phyloP scores from a whole-genome alignment of 1,140 invertebrate genomes.

The Anastrepha ludens region DNA sequence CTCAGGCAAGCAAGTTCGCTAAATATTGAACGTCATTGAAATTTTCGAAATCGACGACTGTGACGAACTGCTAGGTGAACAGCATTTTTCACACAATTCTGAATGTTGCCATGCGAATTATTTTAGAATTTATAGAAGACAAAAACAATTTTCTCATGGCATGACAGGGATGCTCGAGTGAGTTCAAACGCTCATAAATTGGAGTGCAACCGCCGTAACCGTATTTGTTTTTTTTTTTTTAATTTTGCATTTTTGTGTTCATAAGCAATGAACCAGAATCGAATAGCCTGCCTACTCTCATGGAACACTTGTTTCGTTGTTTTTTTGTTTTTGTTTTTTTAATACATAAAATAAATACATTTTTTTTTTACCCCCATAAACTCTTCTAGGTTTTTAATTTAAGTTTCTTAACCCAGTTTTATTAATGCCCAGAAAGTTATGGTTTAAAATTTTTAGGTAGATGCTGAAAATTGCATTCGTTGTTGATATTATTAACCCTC shows the following conservation, averaged over 20 bases:
- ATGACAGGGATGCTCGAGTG: conserved; percentile 29
- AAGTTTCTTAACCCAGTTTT: neutral
- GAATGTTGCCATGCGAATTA: neutral
- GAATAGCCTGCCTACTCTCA: conserved; percentile 14
- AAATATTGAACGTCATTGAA: neutral
- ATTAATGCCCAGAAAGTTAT: too few relatives aligned
- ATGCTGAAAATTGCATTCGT: too few relatives aligned
- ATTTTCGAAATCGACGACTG: conserved; percentile 23
- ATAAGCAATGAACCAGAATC: conserved; percentile 46
- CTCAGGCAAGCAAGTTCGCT: too few relatives aligned
- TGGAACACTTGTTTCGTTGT: conserved; percentile 30
- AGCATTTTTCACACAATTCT: neutral
- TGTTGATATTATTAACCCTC: too few relatives aligned
- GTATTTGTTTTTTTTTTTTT: neutral
- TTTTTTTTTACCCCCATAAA: too few relatives aligned
- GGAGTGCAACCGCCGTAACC: neutral
- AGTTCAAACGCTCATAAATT: conserved; percentile 36
- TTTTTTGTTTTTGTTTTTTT: neutral
- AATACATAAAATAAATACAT: neutral
- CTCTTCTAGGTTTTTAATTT: neutral
- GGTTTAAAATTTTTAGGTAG: too few relatives aligned
- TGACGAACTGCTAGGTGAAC: conserved; percentile 6
- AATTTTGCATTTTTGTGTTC: conserved; percentile 14
- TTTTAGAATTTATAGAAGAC: neutral
- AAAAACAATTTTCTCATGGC: conserved; percentile 21